phyloP scores from a whole-genome alignment of 1,140 invertebrate genomes.

The Calephelis nemesis region DNA sequence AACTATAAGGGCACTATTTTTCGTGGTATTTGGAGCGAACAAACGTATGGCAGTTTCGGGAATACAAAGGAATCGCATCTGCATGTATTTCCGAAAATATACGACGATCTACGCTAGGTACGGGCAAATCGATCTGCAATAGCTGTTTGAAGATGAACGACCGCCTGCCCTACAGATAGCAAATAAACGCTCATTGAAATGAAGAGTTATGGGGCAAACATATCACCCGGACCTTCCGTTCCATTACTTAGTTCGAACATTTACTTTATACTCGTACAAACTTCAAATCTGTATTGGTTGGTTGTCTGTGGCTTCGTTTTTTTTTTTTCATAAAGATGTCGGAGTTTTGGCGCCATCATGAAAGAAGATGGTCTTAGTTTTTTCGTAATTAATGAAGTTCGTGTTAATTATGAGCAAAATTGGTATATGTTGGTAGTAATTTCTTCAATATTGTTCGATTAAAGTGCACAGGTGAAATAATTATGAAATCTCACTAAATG shows the following conservation, averaged over 20 bases:
- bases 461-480: too few relatives aligned
- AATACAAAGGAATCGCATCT: constrained; percentile 5
- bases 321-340: too few relatives aligned
- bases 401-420: too few relatives aligned
- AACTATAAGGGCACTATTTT: too few relatives aligned
- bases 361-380: too few relatives aligned
- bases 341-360: too few relatives aligned
- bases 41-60: not conserved
- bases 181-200: constrained; percentile 65
- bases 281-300: not conserved
- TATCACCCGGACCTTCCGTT: constrained; percentile 44
- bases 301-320: not conserved
- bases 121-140: constrained; percentile 42
- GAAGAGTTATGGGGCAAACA: constrained; percentile 57
- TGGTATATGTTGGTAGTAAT: too few relatives aligned
- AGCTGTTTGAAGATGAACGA: constrained; percentile 30
- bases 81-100: constrained; percentile 8
- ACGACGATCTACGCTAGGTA: constrained; percentile 17
- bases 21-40: too few relatives aligned
- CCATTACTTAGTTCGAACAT: not conserved
- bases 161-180: constrained; percentile 40
- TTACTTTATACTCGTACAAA: constrained; percentile 33
- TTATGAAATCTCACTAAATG: too few relatives aligned
- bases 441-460: too few relatives aligned
- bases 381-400: too few relatives aligned